Conservation (phyloP, 1,140 invertebrate genomes). For the Meloidogyne hapla region DNA sequence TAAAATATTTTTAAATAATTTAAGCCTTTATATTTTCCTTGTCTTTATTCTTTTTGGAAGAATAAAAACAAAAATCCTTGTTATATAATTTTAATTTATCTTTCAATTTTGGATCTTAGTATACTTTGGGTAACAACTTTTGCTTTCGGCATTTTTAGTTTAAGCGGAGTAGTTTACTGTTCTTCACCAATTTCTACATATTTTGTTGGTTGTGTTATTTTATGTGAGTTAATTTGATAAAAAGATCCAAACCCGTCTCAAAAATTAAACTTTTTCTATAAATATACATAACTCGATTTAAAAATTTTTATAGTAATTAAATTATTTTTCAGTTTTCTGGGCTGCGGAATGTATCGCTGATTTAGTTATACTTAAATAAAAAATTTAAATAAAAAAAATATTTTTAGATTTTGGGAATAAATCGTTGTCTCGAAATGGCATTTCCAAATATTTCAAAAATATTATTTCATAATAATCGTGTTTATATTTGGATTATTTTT, state of each 20-base stretch:
- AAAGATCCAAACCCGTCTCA: no score
- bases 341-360: background rate
- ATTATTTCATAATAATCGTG: slow-evolving; percentile 1
- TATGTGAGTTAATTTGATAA: background rate
- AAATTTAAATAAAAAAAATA: background rate
- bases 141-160: background rate
- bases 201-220: background rate
- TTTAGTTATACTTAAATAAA: background rate
- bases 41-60: slow-evolving; percentile 17
- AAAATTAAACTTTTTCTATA: no score
- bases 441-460: slow-evolving; percentile 7
- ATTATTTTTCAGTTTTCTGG: slow-evolving; percentile 10
- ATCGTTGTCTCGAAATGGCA: slow-evolving; percentile 11
- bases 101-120: background rate
- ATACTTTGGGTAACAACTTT: slow-evolving; percentile 13
- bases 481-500: slow-evolving; percentile 11
- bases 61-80: slow-evolving; percentile 1
- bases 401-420: slow-evolving; percentile 11
- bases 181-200: slow-evolving; percentile 7
- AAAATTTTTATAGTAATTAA: background rate
- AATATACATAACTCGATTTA: no score
- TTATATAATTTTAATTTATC: slow-evolving; percentile 6
- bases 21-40: slow-evolving; percentile 11
- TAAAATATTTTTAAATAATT: background rate
- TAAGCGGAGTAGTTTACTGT: background rate